Percentiles rank a stretch among this genome's conserved stretches.
These are phyloP conservation scores for Bolborhynchus lineola DNA, from an alignment of 2,113 vertebrate species.

Conservation along the genomic window DNA sequence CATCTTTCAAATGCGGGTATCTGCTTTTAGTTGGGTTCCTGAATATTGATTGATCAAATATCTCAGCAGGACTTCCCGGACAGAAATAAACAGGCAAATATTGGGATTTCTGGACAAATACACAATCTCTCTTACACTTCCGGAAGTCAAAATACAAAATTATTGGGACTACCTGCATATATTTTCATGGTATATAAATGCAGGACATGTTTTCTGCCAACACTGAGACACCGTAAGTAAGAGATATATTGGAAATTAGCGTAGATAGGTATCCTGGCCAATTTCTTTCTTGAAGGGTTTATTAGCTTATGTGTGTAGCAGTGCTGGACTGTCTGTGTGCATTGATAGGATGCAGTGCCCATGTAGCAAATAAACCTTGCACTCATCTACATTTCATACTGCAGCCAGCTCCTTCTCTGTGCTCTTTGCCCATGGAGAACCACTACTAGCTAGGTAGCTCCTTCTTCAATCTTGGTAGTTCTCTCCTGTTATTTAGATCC, in stretches of 20 bases:
- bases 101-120: not conserved
- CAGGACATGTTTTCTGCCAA: not conserved
- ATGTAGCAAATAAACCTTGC: not conserved
- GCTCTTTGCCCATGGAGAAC: not conserved
- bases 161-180: not conserved
- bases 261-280: not conserved
- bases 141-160: not conserved
- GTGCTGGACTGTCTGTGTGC: not conserved
- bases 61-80: not conserved
- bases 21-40: not conserved
- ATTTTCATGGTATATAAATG: not conserved
- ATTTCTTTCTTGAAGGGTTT: not conserved
- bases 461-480: not conserved
- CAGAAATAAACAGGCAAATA: not conserved
- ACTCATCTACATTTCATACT: not conserved
- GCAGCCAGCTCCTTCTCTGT: not conserved
- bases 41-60: not conserved
- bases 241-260: not conserved
- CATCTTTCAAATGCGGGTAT: not conserved
- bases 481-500: not conserved
- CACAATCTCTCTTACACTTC: not conserved
- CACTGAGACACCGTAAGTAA: not conserved
- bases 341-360: not conserved
- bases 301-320: not conserved
- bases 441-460: not conserved